A percentile compares a stretch with the other conserved stretches of the same genome.
Evolutionary conservation across 2,888 invertebrate genomes (phyloP).

Genomic region (Limnephilus lunatus): DNA sequence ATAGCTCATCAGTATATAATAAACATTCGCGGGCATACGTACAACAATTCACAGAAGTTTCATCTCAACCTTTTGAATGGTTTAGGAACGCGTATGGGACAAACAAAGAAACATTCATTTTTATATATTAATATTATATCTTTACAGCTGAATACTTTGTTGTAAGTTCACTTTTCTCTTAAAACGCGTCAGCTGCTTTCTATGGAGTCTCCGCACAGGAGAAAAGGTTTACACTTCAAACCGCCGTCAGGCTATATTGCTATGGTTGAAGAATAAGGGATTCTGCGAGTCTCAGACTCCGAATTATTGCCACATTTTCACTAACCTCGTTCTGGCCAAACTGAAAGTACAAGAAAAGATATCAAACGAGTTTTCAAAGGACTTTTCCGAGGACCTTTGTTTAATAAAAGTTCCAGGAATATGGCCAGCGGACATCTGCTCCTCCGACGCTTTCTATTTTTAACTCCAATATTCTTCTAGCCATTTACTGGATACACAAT

Average conservation of each 20-base stretch:
- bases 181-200: slow-evolving; percentile 40
- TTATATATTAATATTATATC: neutral
- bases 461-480: neutral
- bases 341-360: slow-evolving; percentile 27
- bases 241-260: slow-evolving; percentile 2
- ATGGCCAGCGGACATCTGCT: neutral
- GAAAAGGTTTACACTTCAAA: slow-evolving; percentile 40
- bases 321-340: neutral
- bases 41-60: too few relatives aligned
- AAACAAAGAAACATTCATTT: too few relatives aligned
- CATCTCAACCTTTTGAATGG: too few relatives aligned
- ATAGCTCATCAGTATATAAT: too few relatives aligned
- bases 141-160: neutral
- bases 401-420: slow-evolving; percentile 18
- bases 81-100: too few relatives aligned
- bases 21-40: too few relatives aligned
- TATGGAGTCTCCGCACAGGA: neutral
- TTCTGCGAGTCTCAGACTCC: slow-evolving; percentile 25
- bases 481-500: neutral
- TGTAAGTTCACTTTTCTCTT: neutral
- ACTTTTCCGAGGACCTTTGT: neutral
- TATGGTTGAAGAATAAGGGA: slow-evolving; percentile 23
- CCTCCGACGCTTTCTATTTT: neutral
- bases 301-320: slow-evolving; percentile 19
- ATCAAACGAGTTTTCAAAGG: slow-evolving; percentile 33